Evolutionary conservation across 2,888 invertebrate species (phyloP).

Genomic region (Andrena minutula): DNA sequence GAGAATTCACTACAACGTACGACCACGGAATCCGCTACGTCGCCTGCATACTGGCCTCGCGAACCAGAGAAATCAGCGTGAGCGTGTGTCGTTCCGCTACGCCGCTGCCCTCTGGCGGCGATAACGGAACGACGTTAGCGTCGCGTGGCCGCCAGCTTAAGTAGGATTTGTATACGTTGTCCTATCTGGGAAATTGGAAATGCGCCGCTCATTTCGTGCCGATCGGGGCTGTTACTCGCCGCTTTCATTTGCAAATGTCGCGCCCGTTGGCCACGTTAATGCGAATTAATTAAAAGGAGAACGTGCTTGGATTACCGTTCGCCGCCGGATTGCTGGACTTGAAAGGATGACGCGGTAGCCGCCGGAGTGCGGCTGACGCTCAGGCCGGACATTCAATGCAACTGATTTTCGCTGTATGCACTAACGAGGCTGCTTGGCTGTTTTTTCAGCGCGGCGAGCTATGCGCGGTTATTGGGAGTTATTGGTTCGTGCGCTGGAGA

Average conservation of each 20-base stretch:
- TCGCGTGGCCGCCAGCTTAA: conserved; percentile 51
- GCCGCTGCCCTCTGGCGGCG: conserved; percentile 29
- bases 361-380: not conserved
- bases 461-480: not conserved
- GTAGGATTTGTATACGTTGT: conserved; percentile 39
- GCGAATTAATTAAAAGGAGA: conserved; percentile 52
- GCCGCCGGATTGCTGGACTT: not conserved
- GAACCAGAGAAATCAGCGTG: conserved; percentile 35
- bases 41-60: conserved; percentile 41
- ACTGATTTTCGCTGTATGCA: not conserved
- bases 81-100: conserved; percentile 35
- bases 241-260: conserved; percentile 37
- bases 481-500: not conserved
- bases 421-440: not conserved
- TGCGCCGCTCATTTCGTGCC: conserved; percentile 20
- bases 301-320: conserved; percentile 34
- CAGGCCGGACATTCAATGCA: not conserved
- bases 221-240: conserved; percentile 19
- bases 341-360: not conserved
- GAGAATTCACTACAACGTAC: conserved; percentile 12
- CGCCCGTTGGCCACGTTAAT: conserved; percentile 10
- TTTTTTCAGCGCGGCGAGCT: not conserved
- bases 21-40: conserved; percentile 9
- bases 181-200: conserved; percentile 44
- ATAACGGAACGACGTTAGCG: conserved; percentile 52